Conservation (phyloP, 2,888 invertebrate genomes). For the Drosophila parthenogenetica region DNA sequence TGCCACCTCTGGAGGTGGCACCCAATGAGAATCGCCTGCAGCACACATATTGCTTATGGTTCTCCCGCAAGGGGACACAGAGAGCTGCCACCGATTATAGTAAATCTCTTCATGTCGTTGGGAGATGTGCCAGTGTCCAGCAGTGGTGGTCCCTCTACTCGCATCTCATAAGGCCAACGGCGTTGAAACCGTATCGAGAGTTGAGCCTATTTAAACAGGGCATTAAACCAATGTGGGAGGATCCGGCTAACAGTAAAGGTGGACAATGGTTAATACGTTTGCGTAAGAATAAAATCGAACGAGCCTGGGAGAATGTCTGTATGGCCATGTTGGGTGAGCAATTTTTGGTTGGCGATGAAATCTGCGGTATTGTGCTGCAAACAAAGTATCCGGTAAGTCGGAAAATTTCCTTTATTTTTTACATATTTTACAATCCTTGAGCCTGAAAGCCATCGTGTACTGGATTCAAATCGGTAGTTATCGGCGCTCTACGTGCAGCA, state of each 20-base stretch:
- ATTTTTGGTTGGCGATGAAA: conserved; percentile 99
- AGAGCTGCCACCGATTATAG: conserved; percentile 84
- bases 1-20: conserved; percentile 90
- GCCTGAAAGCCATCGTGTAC: conserved; percentile 41
- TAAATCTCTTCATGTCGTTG: conserved; percentile 92
- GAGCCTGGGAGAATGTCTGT: conserved; percentile 99
- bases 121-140: conserved; percentile 95
- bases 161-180: conserved; percentile 95
- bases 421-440: neutral
- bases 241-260: conserved; percentile 97
- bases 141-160: conserved; percentile 99
- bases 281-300: conserved; percentile 96
- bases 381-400: conserved; percentile 90
- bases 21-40: conserved; percentile 96
- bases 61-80: conserved; percentile 87
- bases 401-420: neutral
- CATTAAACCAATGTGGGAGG: conserved; percentile 99
- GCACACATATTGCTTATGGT: conserved; percentile 97
- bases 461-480: conserved; percentile 17
- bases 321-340: conserved; percentile 99
- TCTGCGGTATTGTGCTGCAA: conserved; percentile 98
- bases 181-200: conserved; percentile 95
- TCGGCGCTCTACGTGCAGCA: conserved; percentile 18
- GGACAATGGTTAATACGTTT: conserved; percentile 99
- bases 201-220: conserved; percentile 98